These are phyloP conservation scores for Caenorhabditis sp. DNA, from an alignment of 2,888 invertebrate genomes.

Conservation along the genomic window DNA sequence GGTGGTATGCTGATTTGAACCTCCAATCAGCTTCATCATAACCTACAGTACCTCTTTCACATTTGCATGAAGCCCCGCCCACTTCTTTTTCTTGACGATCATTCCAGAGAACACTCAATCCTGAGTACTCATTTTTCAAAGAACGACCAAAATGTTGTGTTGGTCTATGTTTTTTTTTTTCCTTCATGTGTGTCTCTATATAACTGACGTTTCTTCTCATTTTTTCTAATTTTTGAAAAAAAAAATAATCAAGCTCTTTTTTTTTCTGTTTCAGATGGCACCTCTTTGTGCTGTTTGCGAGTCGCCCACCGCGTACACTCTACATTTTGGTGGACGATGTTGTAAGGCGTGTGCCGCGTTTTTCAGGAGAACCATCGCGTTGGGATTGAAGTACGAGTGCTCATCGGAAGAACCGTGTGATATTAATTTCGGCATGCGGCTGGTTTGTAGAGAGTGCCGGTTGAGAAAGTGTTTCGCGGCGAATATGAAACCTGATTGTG, in stretches of 20 bases:
- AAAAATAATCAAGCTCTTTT: too few species aligned
- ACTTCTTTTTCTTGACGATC: background rate
- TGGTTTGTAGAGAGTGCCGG: slow-evolving; percentile 52
- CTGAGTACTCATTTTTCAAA: background rate
- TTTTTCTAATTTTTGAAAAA: too few species aligned
- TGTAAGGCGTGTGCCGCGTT: slow-evolving; percentile 57
- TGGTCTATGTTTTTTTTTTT: too few species aligned
- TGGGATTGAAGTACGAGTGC: slow-evolving; percentile 51
- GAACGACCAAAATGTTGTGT: background rate
- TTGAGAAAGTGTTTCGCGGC: slow-evolving; percentile 47
- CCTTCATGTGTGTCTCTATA: too few species aligned
- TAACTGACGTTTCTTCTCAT: too few species aligned
- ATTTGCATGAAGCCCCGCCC: too few species aligned
- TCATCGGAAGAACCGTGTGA: slow-evolving; percentile 31
- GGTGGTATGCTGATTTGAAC: too few species aligned
- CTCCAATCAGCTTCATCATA: too few species aligned
- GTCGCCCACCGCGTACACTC: slow-evolving; percentile 47
- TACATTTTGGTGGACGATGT: slow-evolving; percentile 50
- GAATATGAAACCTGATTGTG: slow-evolving; percentile 48
- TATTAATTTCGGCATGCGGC: slow-evolving; percentile 41
- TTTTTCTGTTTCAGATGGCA: slow-evolving; percentile 27
- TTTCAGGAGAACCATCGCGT: slow-evolving; percentile 53
- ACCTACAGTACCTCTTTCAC: too few species aligned
- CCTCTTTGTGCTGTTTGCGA: slow-evolving; percentile 49
- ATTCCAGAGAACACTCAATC: background rate